Conservation (phyloP, 2,113 vertebrate genomes). For the Proteles cristata region DNA sequence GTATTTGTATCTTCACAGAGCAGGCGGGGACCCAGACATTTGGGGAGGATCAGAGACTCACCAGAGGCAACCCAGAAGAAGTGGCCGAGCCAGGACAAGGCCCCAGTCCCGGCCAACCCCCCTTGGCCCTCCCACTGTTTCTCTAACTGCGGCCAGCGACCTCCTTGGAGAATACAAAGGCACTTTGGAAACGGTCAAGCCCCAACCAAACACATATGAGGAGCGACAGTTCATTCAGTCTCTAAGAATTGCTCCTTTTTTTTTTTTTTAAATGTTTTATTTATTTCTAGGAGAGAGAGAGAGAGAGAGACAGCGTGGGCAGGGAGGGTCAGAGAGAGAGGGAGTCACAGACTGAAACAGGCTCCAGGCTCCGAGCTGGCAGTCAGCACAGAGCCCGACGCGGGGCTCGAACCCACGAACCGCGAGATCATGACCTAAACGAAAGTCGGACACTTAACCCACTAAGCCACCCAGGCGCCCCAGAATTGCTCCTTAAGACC, state of each 20-base stretch:
- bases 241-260: slow-evolving; percentile 1
- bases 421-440: too few species aligned
- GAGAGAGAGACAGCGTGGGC: too few species aligned
- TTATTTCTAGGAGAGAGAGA: too few species aligned
- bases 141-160: not conserved
- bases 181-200: slow-evolving; percentile 14
- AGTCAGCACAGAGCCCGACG: too few species aligned
- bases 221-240: slow-evolving; percentile 22
- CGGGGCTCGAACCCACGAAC: too few species aligned
- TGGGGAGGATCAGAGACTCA: not conserved
- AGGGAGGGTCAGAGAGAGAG: too few species aligned
- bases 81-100: not conserved
- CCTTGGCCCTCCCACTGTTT: not conserved
- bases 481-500: slow-evolving; percentile 23
- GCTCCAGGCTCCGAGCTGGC: too few species aligned
- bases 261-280: too few species aligned
- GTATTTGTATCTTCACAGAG: not conserved
- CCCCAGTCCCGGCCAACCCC: not conserved
- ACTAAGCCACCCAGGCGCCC: too few species aligned
- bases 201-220: not conserved
- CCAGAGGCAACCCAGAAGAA: not conserved
- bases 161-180: slow-evolving; percentile 4
- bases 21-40: not conserved
- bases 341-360: too few species aligned
- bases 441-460: too few species aligned